These are phyloP conservation scores for Mallateleia sp. DNA, from an alignment of 2,888 invertebrate species.

Conservation along the genomic window DNA sequence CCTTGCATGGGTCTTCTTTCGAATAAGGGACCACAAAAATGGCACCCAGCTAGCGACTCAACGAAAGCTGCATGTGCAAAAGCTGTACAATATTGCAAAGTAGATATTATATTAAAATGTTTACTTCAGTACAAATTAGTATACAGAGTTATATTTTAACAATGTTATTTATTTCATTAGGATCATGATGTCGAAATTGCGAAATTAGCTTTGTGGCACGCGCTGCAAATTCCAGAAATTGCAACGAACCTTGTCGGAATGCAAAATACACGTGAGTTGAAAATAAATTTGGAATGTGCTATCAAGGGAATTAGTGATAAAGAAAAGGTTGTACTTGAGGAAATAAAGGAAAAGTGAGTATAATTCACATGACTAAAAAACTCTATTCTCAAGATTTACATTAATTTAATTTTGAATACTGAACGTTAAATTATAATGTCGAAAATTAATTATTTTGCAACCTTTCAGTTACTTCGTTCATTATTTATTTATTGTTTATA, in stretches of 20 bases:
- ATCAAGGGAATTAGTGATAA: slow-evolving; percentile 92
- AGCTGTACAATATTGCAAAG: slow-evolving; percentile 93
- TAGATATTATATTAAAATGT: slow-evolving; percentile 85
- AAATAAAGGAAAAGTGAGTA: slow-evolving; percentile 92
- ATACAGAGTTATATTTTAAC: too few species aligned
- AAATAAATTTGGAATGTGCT: slow-evolving; percentile 92
- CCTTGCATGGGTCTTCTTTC: slow-evolving; percentile 96
- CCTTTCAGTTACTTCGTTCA: background rate
- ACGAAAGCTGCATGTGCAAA: slow-evolving; percentile 91
- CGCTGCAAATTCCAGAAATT: slow-evolving; percentile 91
- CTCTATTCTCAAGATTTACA: background rate
- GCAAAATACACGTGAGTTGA: slow-evolving; percentile 92
- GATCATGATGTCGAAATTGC: slow-evolving; percentile 92
- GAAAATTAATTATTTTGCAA: background rate
- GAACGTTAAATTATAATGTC: background rate
- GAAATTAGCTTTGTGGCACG: slow-evolving; percentile 93
- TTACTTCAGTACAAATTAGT: too few species aligned
- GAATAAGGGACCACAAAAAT: slow-evolving; percentile 93
- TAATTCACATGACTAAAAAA: slow-evolving; percentile 24
- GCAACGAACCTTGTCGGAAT: slow-evolving; percentile 95
- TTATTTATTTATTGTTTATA: slow-evolving; percentile 29
- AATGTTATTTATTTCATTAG: slow-evolving; percentile 86
- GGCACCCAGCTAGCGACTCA: slow-evolving; percentile 95
- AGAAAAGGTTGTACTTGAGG: slow-evolving; percentile 92
- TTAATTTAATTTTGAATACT: background rate